phyloP scores from a whole-genome alignment of 2,797 vertebrate species.

The Cottoperca gobio region DNA sequence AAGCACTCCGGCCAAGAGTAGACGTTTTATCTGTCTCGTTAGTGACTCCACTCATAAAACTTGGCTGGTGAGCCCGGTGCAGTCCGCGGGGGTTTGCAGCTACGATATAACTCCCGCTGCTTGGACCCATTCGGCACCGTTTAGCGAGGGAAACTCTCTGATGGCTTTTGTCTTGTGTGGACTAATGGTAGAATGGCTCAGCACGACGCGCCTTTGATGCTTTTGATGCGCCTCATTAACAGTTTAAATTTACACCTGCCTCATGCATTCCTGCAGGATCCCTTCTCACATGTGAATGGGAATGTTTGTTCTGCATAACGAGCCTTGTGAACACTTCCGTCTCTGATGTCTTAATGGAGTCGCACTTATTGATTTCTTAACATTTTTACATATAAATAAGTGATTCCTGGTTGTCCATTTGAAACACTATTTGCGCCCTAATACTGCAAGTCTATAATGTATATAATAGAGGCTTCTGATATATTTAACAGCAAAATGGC shows the following conservation, averaged over 20 bases:
- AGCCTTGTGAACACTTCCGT: slow-evolving; percentile 33
- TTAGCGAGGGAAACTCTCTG: slow-evolving; percentile 79
- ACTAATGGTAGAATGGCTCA: slow-evolving; percentile 72
- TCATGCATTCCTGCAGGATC: slow-evolving; percentile 76
- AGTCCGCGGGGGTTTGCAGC: slow-evolving; percentile 59
- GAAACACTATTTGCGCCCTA: not conserved
- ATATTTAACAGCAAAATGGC: not conserved
- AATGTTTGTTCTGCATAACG: slow-evolving; percentile 68
- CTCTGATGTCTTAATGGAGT: slow-evolving; percentile 59
- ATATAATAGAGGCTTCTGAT: slow-evolving; percentile 3
- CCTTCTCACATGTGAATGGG: slow-evolving; percentile 51
- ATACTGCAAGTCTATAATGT: no score
- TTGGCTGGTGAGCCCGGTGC: slow-evolving; percentile 43
- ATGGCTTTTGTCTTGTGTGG: slow-evolving; percentile 78
- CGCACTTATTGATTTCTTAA: slow-evolving; percentile 26
- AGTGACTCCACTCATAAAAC: slow-evolving; percentile 28
- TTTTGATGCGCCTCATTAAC: slow-evolving; percentile 83
- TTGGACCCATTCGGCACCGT: slow-evolving; percentile 73
- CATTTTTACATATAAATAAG: not conserved
- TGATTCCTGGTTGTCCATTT: slow-evolving; percentile 12
- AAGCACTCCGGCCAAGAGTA: slow-evolving; percentile 4
- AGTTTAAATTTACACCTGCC: slow-evolving; percentile 84
- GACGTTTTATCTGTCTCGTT: slow-evolving; percentile 72
- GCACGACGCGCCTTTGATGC: slow-evolving; percentile 77
- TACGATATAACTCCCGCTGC: slow-evolving; percentile 77